A percentile compares a stretch with the other conserved stretches of the same genome.
Conservation (phyloP, 2,113 vertebrate genomes). For the Empidonax alnorum region DNA sequence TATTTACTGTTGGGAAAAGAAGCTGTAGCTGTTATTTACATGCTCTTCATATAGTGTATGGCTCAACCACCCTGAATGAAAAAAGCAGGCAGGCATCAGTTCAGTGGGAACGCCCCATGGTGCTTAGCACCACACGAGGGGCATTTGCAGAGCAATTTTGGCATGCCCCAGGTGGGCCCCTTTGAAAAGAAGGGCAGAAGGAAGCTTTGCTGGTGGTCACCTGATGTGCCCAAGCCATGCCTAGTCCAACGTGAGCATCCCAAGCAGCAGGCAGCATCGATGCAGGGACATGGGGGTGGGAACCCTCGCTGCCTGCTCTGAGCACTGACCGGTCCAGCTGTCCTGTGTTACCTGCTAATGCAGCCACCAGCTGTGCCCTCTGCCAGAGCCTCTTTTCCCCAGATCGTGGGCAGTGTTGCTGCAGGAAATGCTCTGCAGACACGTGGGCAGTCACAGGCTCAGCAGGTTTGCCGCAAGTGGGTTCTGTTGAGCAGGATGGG, state of each 20-base stretch:
- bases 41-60: fast-evolving
- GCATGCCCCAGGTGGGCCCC: fast-evolving
- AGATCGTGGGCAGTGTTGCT: neutral
- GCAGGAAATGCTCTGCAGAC: neutral
- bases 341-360: neutral
- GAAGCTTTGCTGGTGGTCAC: neutral
- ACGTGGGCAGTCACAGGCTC: neutral
- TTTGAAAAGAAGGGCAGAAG: neutral
- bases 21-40: neutral
- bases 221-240: neutral
- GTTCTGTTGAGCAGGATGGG: neutral
- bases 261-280: neutral
- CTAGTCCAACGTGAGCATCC: neutral
- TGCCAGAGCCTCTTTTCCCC: neutral
- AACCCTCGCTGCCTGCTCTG: neutral
- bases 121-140: neutral
- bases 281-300: neutral
- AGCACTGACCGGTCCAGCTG: fast-evolving
- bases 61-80: neutral
- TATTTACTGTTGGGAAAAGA: neutral
- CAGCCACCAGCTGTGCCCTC: neutral
- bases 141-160: neutral
- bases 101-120: neutral
- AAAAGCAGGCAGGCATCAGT: neutral
- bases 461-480: fast-evolving